Evolutionary conservation across 2,797 vertebrate species (phyloP), one percentile per base, ranked within the genome.

Genomic region (Xenops minutus): DNA sequence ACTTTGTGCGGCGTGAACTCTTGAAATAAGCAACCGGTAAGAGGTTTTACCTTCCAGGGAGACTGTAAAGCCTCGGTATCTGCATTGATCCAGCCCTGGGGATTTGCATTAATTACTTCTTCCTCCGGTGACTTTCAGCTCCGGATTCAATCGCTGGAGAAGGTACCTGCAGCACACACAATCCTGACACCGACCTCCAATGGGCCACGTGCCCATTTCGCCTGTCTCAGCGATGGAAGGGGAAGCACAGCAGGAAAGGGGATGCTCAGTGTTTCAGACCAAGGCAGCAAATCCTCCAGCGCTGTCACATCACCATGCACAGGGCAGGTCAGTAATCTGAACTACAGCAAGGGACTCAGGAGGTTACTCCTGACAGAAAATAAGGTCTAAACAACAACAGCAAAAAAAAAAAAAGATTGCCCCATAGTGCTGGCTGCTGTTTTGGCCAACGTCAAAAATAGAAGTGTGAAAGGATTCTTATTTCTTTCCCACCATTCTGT

Each of bases 91-190:
- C 92, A 83, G 80, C 87, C 80, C 73, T 36, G 68, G 85, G 92
- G 84, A 96, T 92, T 79, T 88, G 89, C 95, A 90, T 95, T 79
- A 59, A 85, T 92, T 85, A n/a, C 44, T 75, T 52, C 27, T 67
- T 58, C 66, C 71, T 49, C 56, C 0, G 1, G 56, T 88, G 95
- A 61, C 86, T 92, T 78, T 51, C 59, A 67, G 85, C 71, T 62
- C 66, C 3, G 0, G 8, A 2, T 14, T 37, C 74, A 24, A 10
- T 14, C 6, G 22, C 54, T 27, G 13, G 82, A 2, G 1, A 18
- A 36, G 86, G 32, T 2, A 21, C 48, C 71, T 24, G 81, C 59
- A 29, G 85, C 82, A 58, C 69, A 5, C 22, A 2, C 13, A 2
- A 1, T 3, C 22, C 37, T 34, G 71, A 9, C 85, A 17, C 10